Evolutionary conservation across 2,797 vertebrate genomes (phyloP), one percentile per base, ranked within the genome.

Genomic region (Megaceryle alcyon): DNA sequence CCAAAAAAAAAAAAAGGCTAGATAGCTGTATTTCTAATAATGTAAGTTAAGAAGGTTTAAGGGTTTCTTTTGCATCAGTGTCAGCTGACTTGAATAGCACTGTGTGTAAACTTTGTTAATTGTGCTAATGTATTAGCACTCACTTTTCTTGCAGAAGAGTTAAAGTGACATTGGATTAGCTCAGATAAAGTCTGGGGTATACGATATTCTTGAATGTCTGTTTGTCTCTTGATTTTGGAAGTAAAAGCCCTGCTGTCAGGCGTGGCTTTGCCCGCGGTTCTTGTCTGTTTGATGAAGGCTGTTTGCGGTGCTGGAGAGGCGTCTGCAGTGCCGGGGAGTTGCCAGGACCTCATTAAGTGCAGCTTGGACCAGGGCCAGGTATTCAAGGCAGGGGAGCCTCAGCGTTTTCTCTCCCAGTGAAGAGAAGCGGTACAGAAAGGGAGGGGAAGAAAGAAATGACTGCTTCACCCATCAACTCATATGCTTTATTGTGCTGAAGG

Each of bases 301-400:
- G 69, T 22, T 68, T 1, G 91, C 4, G 72, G 83, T 26, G 53
- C 69, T 63, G 28, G 82, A 20, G 69, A 54, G 75, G 90, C 78
- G 66, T 12, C 94, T 83, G 92, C 93, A 88, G 92, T 65, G 76
- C 94, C 59, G 46, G 71, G 76, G 90, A 80, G 60, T 26, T 97
- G 97, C 94, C 94, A 80, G 87, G 75, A 77, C 68, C 97, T 97
- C 88, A 57, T 96, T 95, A 91, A 94, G 86, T 17, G 69, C 84
- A 46, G 86, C 76, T 46, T 97, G 97, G 95, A 88, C 51, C 71
- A 3, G 12, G 31, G 97, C 96, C 97, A 97, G 95, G 68, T 85
- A 35, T 69, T 95, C 44, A 78, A 82, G 89, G 92, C 69, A n/a
- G 63, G 33, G 81, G 79, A 94, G 93, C 82, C 88, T 18, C 43